Conservation (phyloP, 1,140 invertebrate genomes). For the Caerostris extrusa region DNA sequence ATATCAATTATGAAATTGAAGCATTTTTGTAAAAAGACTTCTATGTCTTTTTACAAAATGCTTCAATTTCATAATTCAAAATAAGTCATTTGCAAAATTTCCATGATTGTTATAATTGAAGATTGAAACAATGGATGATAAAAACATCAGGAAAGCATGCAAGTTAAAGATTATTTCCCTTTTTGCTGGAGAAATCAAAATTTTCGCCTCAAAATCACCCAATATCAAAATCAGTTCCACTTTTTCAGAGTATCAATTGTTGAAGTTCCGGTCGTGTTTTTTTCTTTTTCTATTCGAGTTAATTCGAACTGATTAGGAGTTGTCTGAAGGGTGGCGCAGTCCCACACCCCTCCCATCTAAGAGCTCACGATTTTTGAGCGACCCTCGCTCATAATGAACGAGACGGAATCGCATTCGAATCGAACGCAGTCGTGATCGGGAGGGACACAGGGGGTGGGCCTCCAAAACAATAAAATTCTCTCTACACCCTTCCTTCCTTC, state of each 20-base stretch:
- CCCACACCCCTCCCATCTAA: conserved; percentile 33
- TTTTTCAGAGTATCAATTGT: background rate
- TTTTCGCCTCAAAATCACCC: background rate
- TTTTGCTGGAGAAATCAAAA: background rate
- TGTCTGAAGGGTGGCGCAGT: background rate
- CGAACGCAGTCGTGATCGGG: conserved; percentile 3
- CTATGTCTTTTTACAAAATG: no score
- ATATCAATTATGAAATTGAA: no score
- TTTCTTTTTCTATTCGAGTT: background rate
- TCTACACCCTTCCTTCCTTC: background rate
- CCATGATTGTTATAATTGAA: no score
- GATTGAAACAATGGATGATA: no score
- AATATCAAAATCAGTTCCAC: background rate
- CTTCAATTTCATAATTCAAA: no score
- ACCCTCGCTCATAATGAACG: conserved; percentile 25
- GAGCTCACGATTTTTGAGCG: background rate
- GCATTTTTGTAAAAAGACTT: no score
- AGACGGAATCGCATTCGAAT: conserved; percentile 22
- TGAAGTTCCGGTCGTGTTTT: background rate
- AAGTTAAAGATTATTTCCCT: background rate
- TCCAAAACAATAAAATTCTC: background rate
- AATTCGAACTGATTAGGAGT: conserved; percentile 39
- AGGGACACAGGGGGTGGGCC: background rate
- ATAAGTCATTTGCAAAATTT: no score
- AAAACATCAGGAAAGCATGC: no score